phyloP scores from a whole-genome alignment of 2,113 vertebrate genomes.

The Carassius gibelio region DNA sequence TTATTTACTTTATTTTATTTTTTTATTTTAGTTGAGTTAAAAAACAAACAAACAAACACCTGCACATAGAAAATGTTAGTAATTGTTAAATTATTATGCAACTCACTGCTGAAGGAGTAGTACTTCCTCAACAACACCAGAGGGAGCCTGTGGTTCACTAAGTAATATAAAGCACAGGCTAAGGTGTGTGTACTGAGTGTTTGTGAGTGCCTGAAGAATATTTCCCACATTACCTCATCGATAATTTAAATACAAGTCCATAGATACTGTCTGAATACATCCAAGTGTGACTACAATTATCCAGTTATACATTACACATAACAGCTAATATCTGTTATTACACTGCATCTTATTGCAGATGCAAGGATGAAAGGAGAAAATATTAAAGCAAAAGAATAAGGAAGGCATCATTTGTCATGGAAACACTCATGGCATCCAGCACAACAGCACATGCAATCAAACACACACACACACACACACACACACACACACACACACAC shows the following conservation, averaged over 20 bases:
- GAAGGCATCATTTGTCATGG: conserved; percentile 4
- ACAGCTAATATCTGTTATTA: not conserved
- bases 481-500: not conserved
- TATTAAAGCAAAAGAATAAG: not conserved
- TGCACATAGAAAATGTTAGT: not conserved
- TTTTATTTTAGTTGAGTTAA: not conserved
- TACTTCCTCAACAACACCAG: conserved; percentile 32
- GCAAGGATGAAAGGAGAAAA: not conserved
- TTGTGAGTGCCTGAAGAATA: not conserved
- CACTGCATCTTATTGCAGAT: not conserved
- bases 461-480: not conserved
- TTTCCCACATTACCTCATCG: not conserved
- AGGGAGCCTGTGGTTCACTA: conserved; percentile 44
- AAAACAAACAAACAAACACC: no score
- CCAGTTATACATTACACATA: not conserved
- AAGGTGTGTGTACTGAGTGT: not conserved
- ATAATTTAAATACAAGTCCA: not conserved
- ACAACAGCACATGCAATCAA: not conserved
- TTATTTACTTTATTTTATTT: no score
- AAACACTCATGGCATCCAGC: conserved; percentile 34
- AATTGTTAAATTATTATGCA: not conserved
- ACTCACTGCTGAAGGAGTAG: not conserved
- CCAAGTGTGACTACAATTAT: not conserved
- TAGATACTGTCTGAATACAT: not conserved
- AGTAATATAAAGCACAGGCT: conserved; percentile 11